Evolutionary conservation across 2,888 invertebrate genomes (phyloP).

Genomic region (Helleia helle): DNA sequence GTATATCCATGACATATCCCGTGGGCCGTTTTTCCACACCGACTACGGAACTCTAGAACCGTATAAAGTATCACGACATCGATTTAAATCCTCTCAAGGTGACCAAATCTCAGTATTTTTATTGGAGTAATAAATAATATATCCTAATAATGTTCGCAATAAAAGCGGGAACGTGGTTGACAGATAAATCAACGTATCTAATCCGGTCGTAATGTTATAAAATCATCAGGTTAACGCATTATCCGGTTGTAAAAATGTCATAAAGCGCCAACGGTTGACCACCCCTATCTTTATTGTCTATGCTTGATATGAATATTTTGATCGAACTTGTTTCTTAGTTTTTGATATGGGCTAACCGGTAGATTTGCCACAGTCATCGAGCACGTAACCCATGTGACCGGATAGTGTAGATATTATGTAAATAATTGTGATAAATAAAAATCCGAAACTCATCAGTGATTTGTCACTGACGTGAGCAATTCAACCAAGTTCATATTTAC

Average conservation of each 20-base stretch:
- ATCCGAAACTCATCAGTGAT: too few species aligned
- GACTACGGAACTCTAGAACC: not conserved
- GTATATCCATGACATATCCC: too few species aligned
- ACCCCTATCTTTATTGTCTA: constrained; percentile 33
- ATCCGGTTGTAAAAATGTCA: constrained; percentile 48
- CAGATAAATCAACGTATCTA: constrained; percentile 59
- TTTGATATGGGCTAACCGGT: too few species aligned
- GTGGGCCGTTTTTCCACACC: too few species aligned
- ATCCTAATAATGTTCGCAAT: constrained; percentile 25
- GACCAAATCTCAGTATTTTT: constrained; percentile 15
- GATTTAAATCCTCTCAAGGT: constrained; percentile 7
- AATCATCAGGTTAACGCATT: constrained; percentile 59
- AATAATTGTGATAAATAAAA: too few species aligned
- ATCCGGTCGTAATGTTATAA: constrained; percentile 54
- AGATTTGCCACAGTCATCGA: too few species aligned
- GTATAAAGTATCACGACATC: too few species aligned
- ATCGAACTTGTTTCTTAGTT: too few species aligned
- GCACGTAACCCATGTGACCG: too few species aligned
- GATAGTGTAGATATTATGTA: too few species aligned
- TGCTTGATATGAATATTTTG: not conserved
- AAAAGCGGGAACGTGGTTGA: constrained; percentile 25
- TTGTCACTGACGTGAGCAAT: too few species aligned
- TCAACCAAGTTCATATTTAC: too few species aligned
- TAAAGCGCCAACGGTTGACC: constrained; percentile 41
- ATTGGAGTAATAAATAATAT: constrained; percentile 19